Percentiles rank a stretch among this genome's conserved stretches.
These are phyloP conservation scores for Enteromius trimaculatus DNA, from an alignment of 2,797 vertebrate genomes.

Conservation along the genomic window DNA sequence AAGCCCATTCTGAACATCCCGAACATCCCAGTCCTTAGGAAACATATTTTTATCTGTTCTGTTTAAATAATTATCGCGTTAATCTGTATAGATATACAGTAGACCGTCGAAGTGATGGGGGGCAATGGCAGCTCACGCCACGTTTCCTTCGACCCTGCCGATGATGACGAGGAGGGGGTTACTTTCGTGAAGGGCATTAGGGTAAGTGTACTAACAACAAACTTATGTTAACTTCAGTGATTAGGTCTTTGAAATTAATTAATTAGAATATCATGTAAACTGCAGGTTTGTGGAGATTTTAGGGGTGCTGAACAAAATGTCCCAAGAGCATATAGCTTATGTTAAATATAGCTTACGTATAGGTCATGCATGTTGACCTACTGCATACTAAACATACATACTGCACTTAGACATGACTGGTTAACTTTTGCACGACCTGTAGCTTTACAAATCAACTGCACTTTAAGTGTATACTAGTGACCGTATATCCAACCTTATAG, in stretches of 20 bases:
- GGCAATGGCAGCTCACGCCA: constrained; percentile 72
- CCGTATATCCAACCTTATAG: not conserved
- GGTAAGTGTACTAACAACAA: constrained; percentile 66
- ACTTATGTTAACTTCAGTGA: not conserved
- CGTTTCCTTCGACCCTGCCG: constrained; percentile 58
- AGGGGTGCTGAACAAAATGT: not conserved
- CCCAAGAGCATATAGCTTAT: not conserved
- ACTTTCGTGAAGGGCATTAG: constrained; percentile 76
- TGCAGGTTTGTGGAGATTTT: not conserved
- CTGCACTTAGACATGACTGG: not conserved
- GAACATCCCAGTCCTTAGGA: not conserved
- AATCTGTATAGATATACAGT: not conserved
- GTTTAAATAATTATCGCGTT: not conserved
- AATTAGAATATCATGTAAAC: not conserved
- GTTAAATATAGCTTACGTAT: constrained; percentile 12
- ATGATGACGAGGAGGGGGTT: constrained; percentile 63
- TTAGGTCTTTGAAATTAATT: not conserved
- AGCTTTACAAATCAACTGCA: not conserved
- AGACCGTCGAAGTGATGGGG: constrained; percentile 65
- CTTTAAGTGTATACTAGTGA: not conserved
- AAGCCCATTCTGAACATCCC: not conserved
- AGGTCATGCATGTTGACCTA: constrained; percentile 26
- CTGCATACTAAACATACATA: constrained; percentile 16
- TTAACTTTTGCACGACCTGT: not conserved
- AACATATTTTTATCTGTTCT: fast-evolving